Percentiles rank a stretch among this genome's conserved stretches.
phyloP scores from a whole-genome alignment of 2,113 vertebrate species.

The Guaruba guarouba region DNA sequence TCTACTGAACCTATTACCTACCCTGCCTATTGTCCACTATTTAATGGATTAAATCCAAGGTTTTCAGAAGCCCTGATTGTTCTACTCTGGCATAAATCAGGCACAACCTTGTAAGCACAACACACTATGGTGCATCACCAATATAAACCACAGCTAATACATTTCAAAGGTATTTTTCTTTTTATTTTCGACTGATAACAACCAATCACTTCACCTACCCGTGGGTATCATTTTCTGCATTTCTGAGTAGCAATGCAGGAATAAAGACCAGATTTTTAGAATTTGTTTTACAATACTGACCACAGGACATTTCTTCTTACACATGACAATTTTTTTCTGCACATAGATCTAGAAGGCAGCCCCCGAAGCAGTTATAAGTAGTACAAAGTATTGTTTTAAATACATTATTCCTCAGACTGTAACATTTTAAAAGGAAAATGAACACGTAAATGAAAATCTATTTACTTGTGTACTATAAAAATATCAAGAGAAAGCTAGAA shows the following conservation, averaged over 20 bases:
- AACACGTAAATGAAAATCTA: not conserved
- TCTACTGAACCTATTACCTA: not conserved
- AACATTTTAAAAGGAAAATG: not conserved
- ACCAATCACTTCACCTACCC: not conserved
- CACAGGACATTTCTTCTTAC: not conserved
- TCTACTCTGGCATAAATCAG: not conserved
- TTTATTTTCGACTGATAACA: constrained; percentile 36
- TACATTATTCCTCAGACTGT: not conserved
- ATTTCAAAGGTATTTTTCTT: constrained; percentile 25
- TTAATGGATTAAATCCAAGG: not conserved
- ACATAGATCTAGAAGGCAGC: not conserved
- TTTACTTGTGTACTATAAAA: not conserved
- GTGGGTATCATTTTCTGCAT: not conserved
- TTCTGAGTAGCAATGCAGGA: not conserved
- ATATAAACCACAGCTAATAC: constrained; percentile 2
- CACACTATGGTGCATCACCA: not conserved
- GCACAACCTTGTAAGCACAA: not conserved
- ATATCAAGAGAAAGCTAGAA: not conserved
- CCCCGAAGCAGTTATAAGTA: not conserved
- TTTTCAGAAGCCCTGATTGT: not conserved
- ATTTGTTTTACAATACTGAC: constrained; percentile 11
- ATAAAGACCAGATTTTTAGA: constrained; percentile 26
- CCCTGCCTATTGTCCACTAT: not conserved
- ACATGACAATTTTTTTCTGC: not conserved
- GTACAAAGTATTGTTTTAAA: not conserved